Conservation (phyloP, 2,113 vertebrate genomes). For the Thunnus maccoyii region DNA sequence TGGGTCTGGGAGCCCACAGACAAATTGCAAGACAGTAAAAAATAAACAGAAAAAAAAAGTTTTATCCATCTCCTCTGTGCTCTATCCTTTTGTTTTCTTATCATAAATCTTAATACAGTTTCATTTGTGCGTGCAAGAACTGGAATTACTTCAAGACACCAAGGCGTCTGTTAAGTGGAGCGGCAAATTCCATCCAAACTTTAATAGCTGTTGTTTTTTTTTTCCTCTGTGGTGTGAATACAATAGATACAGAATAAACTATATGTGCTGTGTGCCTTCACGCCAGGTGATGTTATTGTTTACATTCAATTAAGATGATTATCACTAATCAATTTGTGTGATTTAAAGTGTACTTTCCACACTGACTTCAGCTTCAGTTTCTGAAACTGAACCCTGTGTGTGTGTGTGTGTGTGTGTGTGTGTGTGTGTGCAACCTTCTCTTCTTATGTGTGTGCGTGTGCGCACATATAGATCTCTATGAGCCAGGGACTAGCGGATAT, state of each 20-base stretch:
- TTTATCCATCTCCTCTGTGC: conserved; percentile 72
- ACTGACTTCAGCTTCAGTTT: neutral
- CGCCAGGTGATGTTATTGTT: conserved; percentile 61
- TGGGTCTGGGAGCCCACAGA: conserved; percentile 70
- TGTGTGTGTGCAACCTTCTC: conserved; percentile 1
- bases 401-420: neutral
- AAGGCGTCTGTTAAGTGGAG: conserved; percentile 66
- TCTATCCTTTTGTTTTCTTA: conserved; percentile 76
- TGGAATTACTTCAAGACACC: conserved; percentile 61
- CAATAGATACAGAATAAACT: conserved; percentile 45
- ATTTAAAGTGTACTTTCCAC: conserved; percentile 36
- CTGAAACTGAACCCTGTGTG: neutral
- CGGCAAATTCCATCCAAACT: conserved; percentile 68
- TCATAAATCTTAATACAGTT: conserved; percentile 82
- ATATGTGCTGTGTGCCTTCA: conserved; percentile 30
- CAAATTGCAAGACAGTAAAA: conserved; percentile 83
- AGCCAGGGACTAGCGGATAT: conserved; percentile 35
- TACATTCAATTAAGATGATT: conserved; percentile 64
- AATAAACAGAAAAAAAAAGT: conserved; percentile 68
- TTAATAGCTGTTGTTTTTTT: conserved; percentile 48
- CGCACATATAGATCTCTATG: conserved; percentile 29
- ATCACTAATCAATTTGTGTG: conserved; percentile 58
- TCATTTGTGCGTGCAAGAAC: conserved; percentile 68
- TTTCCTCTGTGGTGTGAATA: conserved; percentile 49
- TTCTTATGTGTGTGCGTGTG: conserved; percentile 1